Evolutionary conservation across 2,888 invertebrate species (phyloP).

Genomic region (Escarpia spicata): DNA sequence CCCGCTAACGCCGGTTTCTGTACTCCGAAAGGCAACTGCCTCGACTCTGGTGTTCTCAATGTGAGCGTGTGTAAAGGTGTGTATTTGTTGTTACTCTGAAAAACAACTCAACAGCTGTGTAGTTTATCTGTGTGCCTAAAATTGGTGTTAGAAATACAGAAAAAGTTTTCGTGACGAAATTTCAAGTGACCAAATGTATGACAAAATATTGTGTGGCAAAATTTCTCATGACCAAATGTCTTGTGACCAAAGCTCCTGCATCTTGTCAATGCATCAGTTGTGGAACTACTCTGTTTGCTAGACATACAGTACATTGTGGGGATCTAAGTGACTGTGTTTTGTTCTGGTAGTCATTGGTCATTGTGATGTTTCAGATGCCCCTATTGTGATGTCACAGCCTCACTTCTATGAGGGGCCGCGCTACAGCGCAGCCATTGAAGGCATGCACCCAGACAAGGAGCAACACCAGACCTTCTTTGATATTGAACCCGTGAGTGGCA

Average conservation of each 20-base stretch:
- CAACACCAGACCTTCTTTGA: conserved; percentile 79
- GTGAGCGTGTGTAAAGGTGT: conserved; percentile 34
- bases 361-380: conserved; percentile 72
- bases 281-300: too few relatives aligned
- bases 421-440: conserved; percentile 74
- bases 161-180: too few relatives aligned
- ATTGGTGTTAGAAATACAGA: too few relatives aligned
- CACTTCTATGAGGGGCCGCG: conserved; percentile 80
- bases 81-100: background rate
- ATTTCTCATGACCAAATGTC: too few relatives aligned
- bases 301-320: too few relatives aligned
- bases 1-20: conserved; percentile 53
- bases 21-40: conserved; percentile 41
- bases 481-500: conserved; percentile 74
- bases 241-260: too few relatives aligned
- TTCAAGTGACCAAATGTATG: too few relatives aligned
- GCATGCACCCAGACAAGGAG: conserved; percentile 74
- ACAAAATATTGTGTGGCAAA: too few relatives aligned
- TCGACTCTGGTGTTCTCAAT: conserved; percentile 49
- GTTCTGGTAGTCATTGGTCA: background rate
- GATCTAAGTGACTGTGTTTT: background rate
- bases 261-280: too few relatives aligned
- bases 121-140: too few relatives aligned
- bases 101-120: too few relatives aligned
- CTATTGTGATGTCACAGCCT: conserved; percentile 82